Evolutionary conservation across 2,888 invertebrate species (phyloP), one percentile per base, ranked within the genome.

Genomic region (Drosophila pseudotalamancana): DNA sequence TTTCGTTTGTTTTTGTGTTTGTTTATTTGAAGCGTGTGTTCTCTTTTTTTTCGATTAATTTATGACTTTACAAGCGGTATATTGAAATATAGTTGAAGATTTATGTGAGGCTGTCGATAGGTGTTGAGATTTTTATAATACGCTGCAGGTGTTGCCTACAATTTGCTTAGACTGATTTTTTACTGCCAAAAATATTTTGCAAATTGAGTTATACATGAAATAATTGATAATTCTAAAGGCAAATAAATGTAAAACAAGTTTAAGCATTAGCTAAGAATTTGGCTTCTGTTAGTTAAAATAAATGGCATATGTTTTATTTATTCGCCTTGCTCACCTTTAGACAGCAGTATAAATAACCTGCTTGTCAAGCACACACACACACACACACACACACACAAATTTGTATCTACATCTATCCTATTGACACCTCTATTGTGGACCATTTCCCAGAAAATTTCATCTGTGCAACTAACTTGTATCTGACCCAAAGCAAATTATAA

Each of bases 41-140:
- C 51, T 34, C 31, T 11, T 31, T 32, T 53, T 12, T 39, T 11
- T 25, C 12, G 32, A 45, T 40, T 34, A 35, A 62, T 55, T 51
- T 42, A 63, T 83, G 70, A 73, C 80, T 67, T 64, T 70, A 75
- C 59, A 54, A 35, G 34, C 34, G 34, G 29, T 62, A 50, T 29
- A 39, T 35, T 53, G 48, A 42, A 35, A 45, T 55, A 16, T 46
- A 31, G 18, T 55, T 14, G 23, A 43, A 39, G 63, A 46, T 62
- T 62, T 75, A 49, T 48, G 59, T 66, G 63, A 59, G 63, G 48
- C 27, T 55, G 37, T 6, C 37, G 40, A 39, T 49, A 72, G 59
- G 70, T 71, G 65, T 51, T 60, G 65, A 77, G 32, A 48, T 43
- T 50, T 77, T 77, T 70, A 73, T 67, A 53, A 48, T 56, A 29